phyloP scores from a whole-genome alignment of 2,797 vertebrate species.

The Yasuhikotakia modesta region DNA sequence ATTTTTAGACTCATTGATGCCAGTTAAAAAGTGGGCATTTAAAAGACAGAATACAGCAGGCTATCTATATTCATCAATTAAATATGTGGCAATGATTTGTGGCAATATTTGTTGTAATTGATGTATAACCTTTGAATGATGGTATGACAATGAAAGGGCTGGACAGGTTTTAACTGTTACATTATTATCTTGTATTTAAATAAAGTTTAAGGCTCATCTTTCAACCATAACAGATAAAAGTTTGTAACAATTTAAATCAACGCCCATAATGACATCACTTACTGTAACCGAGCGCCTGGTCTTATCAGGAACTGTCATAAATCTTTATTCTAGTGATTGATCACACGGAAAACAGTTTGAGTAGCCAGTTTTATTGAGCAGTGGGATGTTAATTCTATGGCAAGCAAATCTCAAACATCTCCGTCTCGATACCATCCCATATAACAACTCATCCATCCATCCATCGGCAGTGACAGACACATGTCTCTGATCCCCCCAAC shows the following conservation, averaged over 20 bases:
- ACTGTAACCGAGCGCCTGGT: neutral
- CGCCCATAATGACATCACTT: neutral
- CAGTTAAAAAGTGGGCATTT: neutral
- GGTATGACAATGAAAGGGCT: neutral
- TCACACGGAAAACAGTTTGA: conserved; percentile 2
- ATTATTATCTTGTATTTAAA: conserved; percentile 6
- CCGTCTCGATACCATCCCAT: conserved; percentile 49
- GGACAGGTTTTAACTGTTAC: conserved; percentile 11
- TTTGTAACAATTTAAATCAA: neutral
- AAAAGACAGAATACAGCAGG: too few relatives aligned
- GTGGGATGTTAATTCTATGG: conserved; percentile 68
- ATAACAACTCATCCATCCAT: conserved; percentile 67
- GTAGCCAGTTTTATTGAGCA: conserved; percentile 77
- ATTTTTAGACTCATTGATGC: conserved; percentile 46
- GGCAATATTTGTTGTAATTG: neutral
- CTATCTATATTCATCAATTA: neutral
- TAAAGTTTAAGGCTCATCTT: neutral
- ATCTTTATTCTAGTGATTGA: neutral
- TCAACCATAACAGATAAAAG: too few relatives aligned
- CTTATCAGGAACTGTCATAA: neutral
- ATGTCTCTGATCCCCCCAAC: conserved; percentile 56
- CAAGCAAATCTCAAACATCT: conserved; percentile 19
- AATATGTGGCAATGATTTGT: conserved; percentile 1
- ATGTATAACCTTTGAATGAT: neutral
- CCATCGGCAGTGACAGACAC: conserved; percentile 59